These are phyloP conservation scores for Spodoptera litura DNA, from an alignment of 1,140 invertebrate genomes.

Conservation along the genomic window DNA sequence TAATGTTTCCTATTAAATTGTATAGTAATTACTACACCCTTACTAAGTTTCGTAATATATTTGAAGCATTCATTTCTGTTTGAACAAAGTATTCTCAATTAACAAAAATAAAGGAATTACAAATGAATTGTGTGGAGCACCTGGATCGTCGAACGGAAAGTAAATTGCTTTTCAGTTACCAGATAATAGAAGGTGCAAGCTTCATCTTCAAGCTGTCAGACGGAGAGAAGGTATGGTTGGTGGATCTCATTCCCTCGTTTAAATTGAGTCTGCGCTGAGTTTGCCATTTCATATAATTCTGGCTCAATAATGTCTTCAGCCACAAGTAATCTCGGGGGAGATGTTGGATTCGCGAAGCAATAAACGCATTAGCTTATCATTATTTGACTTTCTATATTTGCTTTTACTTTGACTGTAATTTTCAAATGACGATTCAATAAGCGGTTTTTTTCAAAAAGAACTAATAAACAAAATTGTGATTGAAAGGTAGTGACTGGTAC, in stretches of 20 bases:
- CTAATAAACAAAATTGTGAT: too few relatives aligned
- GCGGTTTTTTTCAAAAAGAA: background rate
- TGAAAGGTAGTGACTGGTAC: too few relatives aligned
- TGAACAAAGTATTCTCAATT: too few relatives aligned
- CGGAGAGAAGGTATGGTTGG: background rate
- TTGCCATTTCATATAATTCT: slow-evolving; percentile 12
- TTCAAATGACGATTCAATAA: background rate
- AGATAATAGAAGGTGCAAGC: slow-evolving; percentile 41
- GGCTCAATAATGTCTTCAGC: slow-evolving; percentile 12
- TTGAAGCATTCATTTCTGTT: too few relatives aligned
- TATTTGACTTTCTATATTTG: background rate
- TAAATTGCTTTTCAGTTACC: slow-evolving; percentile 61
- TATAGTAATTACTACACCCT: too few relatives aligned
- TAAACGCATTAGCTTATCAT: slow-evolving; percentile 8
- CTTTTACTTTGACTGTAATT: background rate
- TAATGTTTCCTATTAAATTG: too few relatives aligned
- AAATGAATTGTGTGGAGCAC: too few relatives aligned
- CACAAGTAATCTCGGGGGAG: background rate
- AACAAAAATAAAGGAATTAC: too few relatives aligned
- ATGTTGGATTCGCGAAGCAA: background rate
- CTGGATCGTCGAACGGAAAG: slow-evolving; percentile 40
- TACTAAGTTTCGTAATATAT: too few relatives aligned
- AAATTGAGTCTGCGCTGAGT: slow-evolving; percentile 18
- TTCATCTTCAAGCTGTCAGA: background rate
- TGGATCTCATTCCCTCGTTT: slow-evolving; percentile 1